A percentile compares a stretch with the other conserved stretches of the same genome.
These are phyloP conservation scores for Dolichopus griseipennis DNA, from an alignment of 2,888 invertebrate genomes.

Conservation along the genomic window DNA sequence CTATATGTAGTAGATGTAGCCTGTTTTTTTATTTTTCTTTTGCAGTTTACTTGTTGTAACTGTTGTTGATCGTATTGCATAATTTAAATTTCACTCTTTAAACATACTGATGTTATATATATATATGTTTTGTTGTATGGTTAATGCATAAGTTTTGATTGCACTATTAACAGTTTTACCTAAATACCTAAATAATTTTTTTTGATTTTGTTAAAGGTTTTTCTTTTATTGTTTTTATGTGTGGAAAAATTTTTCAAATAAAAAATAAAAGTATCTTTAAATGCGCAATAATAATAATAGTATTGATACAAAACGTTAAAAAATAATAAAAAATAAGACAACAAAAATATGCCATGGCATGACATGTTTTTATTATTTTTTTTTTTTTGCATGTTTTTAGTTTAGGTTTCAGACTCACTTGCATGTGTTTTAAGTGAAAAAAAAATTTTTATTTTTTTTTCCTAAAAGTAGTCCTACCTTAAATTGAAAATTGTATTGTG, in stretches of 20 bases:
- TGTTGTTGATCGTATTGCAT: neutral
- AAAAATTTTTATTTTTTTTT: no score
- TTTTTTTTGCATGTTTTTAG: no score
- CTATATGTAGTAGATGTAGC: neutral
- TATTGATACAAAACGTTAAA: no score
- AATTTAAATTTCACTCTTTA: constrained; percentile 3
- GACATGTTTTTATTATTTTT: no score
- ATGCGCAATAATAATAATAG: no score
- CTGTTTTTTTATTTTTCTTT: neutral
- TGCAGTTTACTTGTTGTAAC: neutral
- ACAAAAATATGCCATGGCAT: no score
- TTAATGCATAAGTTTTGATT: neutral
- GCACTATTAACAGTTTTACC: neutral
- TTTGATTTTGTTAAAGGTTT: neutral
- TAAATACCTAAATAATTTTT: neutral
- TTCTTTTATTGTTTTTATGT: neutral
- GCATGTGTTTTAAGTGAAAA: no score
- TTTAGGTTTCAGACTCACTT: no score
- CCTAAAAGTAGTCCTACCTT: no score
- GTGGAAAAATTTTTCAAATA: neutral
- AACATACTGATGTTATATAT: neutral
- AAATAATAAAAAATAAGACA: no score
- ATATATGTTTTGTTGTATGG: neutral
- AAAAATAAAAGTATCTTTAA: no score
- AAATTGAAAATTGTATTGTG: no score